Evolutionary conservation across 2,888 invertebrate species (phyloP), one percentile per base, ranked within the genome.

Genomic region (Orthosia cruda): DNA sequence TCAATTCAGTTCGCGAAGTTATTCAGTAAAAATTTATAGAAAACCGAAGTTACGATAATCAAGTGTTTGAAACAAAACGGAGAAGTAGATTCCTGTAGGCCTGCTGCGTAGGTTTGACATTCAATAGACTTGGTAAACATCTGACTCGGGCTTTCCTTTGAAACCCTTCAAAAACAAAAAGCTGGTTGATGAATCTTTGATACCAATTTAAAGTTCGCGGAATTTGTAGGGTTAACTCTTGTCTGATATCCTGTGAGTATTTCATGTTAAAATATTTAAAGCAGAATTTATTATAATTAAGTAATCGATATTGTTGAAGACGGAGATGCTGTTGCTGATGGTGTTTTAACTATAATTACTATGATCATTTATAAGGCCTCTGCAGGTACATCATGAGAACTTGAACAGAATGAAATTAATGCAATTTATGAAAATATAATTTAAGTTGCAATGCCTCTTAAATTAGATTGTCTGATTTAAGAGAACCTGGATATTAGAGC

Each of bases 171-270:
- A 26, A 26, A 26, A 26, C 26, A 26, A 26, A 26, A 26, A 26
- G 26, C 26, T 26, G 26, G 26, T 26, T 26, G 26, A 26, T 26
- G 26, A 26, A 26, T 26, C 83, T 86, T 88, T 88, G 77, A 87
- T 83, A 80, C 65, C 81, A 87, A 87, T 88, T 87, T 83, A 81
- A 84, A 87, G 77, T 86, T 86, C 57, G 62, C 68, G 54, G 54
- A 77, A 61, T 69, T 74, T 58, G 70, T 71, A 77, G 71, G 67
- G 72, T 80, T 71, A 63, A 73, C 64, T 80, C 74, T 82, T 64
- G 54, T 54, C 62, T 63, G 71, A 72, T 66, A 49, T 80, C 66
- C 74, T 58, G 50, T 55, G 57, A 63, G 55, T 77, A 52, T 64
- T 77, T 61, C n/a, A 23, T n/a, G 57, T 26, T 58, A 23, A 75